A percentile compares a stretch with the other conserved stretches of the same genome.
Conservation (phyloP, 2,113 vertebrate species). For the Embiotoca jacksoni region DNA sequence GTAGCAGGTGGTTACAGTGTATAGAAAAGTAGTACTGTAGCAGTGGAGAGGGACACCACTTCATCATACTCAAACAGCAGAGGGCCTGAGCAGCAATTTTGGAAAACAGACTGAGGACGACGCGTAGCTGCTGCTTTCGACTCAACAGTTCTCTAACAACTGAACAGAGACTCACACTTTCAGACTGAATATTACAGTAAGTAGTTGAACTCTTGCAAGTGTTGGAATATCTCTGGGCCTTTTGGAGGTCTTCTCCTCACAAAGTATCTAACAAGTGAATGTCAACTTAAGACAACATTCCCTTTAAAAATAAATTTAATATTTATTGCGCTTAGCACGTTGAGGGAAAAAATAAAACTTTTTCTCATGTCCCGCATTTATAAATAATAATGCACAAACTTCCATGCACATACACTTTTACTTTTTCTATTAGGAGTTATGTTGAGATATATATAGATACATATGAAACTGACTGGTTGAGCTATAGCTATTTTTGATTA, state of each 20-base stretch:
- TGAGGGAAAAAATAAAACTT: constrained; percentile 17
- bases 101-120: neutral
- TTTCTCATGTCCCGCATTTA: constrained; percentile 21
- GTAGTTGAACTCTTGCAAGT: constrained; percentile 11
- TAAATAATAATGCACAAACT: constrained; percentile 25
- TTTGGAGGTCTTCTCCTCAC: constrained; percentile 31
- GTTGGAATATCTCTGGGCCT: constrained; percentile 11
- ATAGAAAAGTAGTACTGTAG: constrained; percentile 3
- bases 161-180: constrained; percentile 6
- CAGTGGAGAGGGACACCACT: neutral
- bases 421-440: neutral
- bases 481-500: constrained; percentile 23
- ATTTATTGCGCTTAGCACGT: constrained; percentile 24
- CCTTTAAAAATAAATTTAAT: constrained; percentile 34
- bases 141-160: constrained; percentile 12
- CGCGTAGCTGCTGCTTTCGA: neutral
- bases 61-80: neutral
- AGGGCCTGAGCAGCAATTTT: neutral
- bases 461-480: constrained; percentile 7
- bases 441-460: neutral
- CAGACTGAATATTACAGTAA: constrained; percentile 21
- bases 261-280: constrained; percentile 17
- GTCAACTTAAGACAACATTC: constrained; percentile 28
- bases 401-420: neutral
- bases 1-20: constrained; percentile 27